These are phyloP conservation scores for Plebejus anna DNA, from an alignment of 2,888 invertebrate species.

Conservation along the genomic window DNA sequence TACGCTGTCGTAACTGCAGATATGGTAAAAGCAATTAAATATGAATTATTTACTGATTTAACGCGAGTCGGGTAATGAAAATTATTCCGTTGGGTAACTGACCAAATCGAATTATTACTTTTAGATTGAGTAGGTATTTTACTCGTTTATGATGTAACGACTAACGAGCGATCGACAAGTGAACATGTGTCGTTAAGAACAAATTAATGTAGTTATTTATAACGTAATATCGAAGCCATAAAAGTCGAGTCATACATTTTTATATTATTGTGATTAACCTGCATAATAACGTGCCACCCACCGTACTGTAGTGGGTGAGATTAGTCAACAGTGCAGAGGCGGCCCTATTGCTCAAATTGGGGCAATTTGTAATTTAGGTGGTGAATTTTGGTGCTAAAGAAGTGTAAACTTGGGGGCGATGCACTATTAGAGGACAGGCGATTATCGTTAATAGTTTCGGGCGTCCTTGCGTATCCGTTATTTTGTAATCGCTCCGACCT, in stretches of 20 bases:
- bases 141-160: neutral
- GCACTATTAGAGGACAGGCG: constrained; percentile 23
- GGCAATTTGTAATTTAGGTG: neutral
- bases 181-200: neutral
- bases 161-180: neutral
- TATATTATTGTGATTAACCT: constrained; percentile 23
- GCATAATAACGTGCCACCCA: constrained; percentile 23
- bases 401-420: neutral
- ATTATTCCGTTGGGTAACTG: neutral
- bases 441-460: constrained; percentile 35
- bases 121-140: neutral
- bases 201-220: constrained; percentile 11
- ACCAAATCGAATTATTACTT: neutral
- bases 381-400: neutral
- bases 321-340: constrained; percentile 23
- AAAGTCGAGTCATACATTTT: constrained; percentile 22
- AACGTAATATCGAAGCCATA: constrained; percentile 13
- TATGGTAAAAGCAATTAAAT: constrained; percentile 4
- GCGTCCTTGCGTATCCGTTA: constrained; percentile 35
- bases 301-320: neutral
- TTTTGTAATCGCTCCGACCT: constrained; percentile 41
- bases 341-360: constrained; percentile 19
- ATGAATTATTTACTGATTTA: neutral
- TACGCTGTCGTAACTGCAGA: neutral
- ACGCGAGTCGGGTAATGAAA: neutral